Base-by-base conservation (phyloP, 92 coral and sea anemone species). In the Pocillopora grandis region DNA sequence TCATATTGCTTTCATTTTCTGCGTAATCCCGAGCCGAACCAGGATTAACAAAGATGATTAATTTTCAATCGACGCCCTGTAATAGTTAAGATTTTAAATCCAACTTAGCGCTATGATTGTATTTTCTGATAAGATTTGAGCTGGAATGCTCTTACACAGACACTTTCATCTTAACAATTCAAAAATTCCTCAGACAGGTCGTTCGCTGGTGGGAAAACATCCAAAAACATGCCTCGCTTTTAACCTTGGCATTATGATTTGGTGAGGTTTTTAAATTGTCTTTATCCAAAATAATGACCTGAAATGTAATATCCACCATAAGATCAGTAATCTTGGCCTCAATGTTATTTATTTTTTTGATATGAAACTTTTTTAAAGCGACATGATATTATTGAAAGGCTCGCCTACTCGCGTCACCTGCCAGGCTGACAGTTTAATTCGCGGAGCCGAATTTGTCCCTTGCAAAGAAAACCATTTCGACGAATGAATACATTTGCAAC, bases 121-220 rank as follows among this genome's bases (percentile, higher is more conserved):
- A 35, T 27, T 72, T 16, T 6, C 11, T 14, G 17, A 69, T 36
- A 33, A 58, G 66, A 13, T 68, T 49, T 8, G 12, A 58, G 31
- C 2, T 18, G 49, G 67, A 36, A 31, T 5, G 48, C 7, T 58
- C 14, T 11, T 36, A 36, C 48, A 12, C 12, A 1, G 23, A 10
- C 4, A 18, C 15, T 20, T 37, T 71, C 77, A 11, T 77, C 76
- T 80, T 69, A 76, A 66, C n/a, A 81, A 70, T 70, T 69, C 14
- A 70, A 70, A 81, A 59, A 81, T 70, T 70, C 77, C 77, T 18
- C 2, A 63, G 64, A 83, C 65, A 73, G 62, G 73, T 83, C 48
- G 71, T 74, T 83, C 9, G 86, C 63, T 83, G 80, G 62, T 31
- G 60, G 64, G 80, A 73, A 31, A 62, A 12, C 14, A 21, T 10